Conservation (phyloP, 2,888 invertebrate genomes). For the Dryocosmus kuriphilus region DNA sequence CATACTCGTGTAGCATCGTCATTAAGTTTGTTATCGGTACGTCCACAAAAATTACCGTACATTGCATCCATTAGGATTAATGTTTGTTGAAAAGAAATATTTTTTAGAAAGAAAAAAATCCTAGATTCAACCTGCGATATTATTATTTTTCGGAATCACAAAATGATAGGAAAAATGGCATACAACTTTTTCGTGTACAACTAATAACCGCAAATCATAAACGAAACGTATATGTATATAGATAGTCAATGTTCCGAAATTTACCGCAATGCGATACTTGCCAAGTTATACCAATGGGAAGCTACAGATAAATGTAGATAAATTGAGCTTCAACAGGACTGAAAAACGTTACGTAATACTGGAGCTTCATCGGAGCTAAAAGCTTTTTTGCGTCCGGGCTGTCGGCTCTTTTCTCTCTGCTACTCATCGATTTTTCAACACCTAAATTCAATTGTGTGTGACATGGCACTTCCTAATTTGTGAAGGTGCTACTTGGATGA, state of each 20-base stretch:
- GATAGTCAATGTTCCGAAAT: background rate
- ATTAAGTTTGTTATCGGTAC: slow-evolving; percentile 27
- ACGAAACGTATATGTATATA: background rate
- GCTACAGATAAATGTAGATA: slow-evolving; percentile 34
- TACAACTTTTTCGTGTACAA: background rate
- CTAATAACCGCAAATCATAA: background rate
- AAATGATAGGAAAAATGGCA: no score
- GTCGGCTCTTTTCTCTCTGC: slow-evolving; percentile 47
- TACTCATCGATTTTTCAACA: slow-evolving; percentile 52
- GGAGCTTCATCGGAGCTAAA: slow-evolving; percentile 60
- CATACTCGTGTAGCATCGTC: background rate
- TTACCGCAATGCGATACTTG: slow-evolving; percentile 20
- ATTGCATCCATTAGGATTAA: slow-evolving; percentile 10
- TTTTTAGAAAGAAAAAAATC: background rate
- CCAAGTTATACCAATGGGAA: slow-evolving; percentile 20
- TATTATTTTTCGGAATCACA: no score
- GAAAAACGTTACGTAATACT: slow-evolving; percentile 35
- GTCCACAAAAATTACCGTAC: slow-evolving; percentile 18
- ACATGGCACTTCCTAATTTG: slow-evolving; percentile 45
- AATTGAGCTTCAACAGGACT: slow-evolving; percentile 31
- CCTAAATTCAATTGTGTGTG: slow-evolving; percentile 54
- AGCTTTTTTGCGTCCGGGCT: slow-evolving; percentile 62
- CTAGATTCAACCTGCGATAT: background rate
- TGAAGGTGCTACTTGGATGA: slow-evolving; percentile 19
- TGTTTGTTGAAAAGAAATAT: slow-evolving; percentile 12